Base-by-base conservation (phyloP, 1,140 invertebrate species). In the Meteorus sp. region DNA sequence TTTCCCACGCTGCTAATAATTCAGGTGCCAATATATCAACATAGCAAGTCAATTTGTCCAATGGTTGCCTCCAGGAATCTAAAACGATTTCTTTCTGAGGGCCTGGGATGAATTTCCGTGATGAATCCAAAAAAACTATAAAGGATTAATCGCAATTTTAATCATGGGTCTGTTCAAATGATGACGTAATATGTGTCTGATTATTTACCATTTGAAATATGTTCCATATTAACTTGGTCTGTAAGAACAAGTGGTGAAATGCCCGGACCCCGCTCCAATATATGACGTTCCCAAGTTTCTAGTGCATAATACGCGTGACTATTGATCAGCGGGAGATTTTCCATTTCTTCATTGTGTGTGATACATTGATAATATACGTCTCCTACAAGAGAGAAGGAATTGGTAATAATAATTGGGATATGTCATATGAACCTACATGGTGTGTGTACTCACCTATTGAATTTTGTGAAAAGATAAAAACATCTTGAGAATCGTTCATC, bases 291-390 rank as follows among this genome's bases (percentile, higher is more conserved):
- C 77, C 77, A 80, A 23, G 61, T 23, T 53, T 71, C 62, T 19
- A 79, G 63, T 23, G 72, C 69, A 20, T 63, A 63, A 33, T 64
- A 55, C 6, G 74, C 62, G 56, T 64, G 65, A 19, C 19, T 44
- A 60, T 79, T 78, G 15, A 71, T 58, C 1, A 45, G 29, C 9
- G 71, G 75, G 64, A 68, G 64, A n/a, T 55, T 57, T 9, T 69
- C 56, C n/a, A 74, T 31, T 11, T 20, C 3, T 15, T 56, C 56
- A 25, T 72, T 60, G 33, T 80, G 62, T 31, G 71, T 73, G 44
- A 78, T 64, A 23, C 72, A 70, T 43, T 78, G 76, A 70, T 80
- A 79, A 68, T 73, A 80, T 56, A 80, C 62, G 51, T 80, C 78
- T 25, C 73, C 75, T 76, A 27, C 13, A 59, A 67, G 56, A 41